Percentiles rank a stretch among this genome's conserved stretches.
These are phyloP conservation scores for Umimayanthus kanabou DNA, from an alignment of 92 coral and sea anemone genomes.

Conservation along the genomic window DNA sequence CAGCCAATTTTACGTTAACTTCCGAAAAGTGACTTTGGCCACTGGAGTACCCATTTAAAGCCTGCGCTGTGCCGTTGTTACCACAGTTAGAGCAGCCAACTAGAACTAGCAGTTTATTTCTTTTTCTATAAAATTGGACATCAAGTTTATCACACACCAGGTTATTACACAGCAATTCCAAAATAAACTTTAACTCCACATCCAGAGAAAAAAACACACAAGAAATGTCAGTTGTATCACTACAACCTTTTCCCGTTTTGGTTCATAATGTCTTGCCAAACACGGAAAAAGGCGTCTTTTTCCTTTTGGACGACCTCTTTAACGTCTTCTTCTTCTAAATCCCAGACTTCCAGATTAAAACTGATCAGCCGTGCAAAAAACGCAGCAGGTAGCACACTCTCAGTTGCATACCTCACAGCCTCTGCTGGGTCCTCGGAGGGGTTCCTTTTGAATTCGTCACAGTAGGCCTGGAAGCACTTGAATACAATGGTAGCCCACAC, in stretches of 20 bases:
- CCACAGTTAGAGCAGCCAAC: too few relatives aligned
- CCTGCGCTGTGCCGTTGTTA: too few relatives aligned
- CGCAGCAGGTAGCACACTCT: neutral
- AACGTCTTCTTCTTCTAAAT: neutral
- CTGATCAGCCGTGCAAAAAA: neutral
- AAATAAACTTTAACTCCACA: too few relatives aligned
- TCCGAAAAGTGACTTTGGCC: too few relatives aligned
- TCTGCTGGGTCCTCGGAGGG: neutral
- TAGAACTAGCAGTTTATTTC: too few relatives aligned
- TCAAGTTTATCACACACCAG: too few relatives aligned
- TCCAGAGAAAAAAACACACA: too few relatives aligned
- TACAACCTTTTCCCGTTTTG: neutral
- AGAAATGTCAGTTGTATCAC: too few relatives aligned
- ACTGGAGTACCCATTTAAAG: too few relatives aligned
- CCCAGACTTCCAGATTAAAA: neutral
- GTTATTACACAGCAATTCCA: too few relatives aligned
- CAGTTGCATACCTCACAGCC: neutral
- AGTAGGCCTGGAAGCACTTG: neutral
- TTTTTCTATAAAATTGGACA: too few relatives aligned
- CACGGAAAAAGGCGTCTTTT: neutral
- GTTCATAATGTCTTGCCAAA: neutral
- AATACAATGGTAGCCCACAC: neutral
- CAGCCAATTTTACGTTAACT: too few relatives aligned
- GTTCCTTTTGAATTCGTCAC: neutral
- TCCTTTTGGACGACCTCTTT: neutral